phyloP scores from a whole-genome alignment of 2,888 invertebrate species.

The Anthrax anthrax region DNA sequence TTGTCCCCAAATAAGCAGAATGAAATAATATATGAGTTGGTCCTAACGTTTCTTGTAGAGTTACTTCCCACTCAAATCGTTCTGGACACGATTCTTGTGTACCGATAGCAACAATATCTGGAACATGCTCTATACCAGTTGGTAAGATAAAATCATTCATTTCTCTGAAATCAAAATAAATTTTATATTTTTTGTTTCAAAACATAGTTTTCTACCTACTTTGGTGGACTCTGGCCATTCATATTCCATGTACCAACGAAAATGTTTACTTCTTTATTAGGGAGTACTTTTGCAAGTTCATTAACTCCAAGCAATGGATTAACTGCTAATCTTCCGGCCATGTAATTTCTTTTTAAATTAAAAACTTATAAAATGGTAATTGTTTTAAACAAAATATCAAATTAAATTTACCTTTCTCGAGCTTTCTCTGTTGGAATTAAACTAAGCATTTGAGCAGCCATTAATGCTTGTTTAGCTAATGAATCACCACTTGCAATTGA shows the following conservation, averaged over 20 bases:
- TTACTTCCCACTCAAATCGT: constrained; percentile 76
- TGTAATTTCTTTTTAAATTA: constrained; percentile 48
- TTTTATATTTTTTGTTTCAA: neutral
- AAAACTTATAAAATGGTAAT: too few relatives aligned
- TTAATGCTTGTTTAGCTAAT: constrained; percentile 55
- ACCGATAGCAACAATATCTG: constrained; percentile 83
- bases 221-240: constrained; percentile 78
- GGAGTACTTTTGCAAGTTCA: constrained; percentile 76
- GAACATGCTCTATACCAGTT: constrained; percentile 66
- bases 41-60: constrained; percentile 82
- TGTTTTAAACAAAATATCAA: constrained; percentile 1
- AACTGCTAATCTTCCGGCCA: constrained; percentile 66
- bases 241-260: constrained; percentile 96
- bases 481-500: constrained; percentile 42
- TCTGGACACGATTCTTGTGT: constrained; percentile 88
- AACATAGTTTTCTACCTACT: constrained; percentile 37
- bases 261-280: constrained; percentile 68
- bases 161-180: constrained; percentile 40
- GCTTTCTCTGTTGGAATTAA: constrained; percentile 72
- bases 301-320: constrained; percentile 68
- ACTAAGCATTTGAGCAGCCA: constrained; percentile 66
- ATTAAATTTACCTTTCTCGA: constrained; percentile 50
- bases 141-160: constrained; percentile 85
- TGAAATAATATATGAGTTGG: constrained; percentile 84
- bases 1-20: constrained; percentile 70